A percentile compares a stretch with the other conserved stretches of the same genome.
Evolutionary conservation across 2,888 invertebrate species (phyloP).

Genomic region (Thera obeliscata): DNA sequence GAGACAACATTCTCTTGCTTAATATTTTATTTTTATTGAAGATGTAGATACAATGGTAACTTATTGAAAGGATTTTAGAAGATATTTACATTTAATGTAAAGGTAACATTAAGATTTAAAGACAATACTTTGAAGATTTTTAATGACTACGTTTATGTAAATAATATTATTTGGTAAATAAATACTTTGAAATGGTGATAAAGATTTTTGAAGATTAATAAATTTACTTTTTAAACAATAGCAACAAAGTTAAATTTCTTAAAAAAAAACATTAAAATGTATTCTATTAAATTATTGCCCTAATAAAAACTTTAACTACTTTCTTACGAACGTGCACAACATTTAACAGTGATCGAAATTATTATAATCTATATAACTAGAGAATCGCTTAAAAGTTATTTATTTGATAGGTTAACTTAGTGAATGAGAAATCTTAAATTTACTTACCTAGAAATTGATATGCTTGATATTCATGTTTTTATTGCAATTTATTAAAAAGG

Average conservation of each 20-base stretch:
- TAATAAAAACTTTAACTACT: slow-evolving; percentile 71
- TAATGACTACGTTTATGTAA: slow-evolving; percentile 31
- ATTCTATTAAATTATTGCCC: slow-evolving; percentile 75
- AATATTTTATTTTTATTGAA: slow-evolving; percentile 79
- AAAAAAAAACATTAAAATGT: slow-evolving; percentile 42
- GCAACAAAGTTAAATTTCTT: slow-evolving; percentile 35
- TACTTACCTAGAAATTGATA: slow-evolving; percentile 67
- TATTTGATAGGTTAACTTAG: slow-evolving; percentile 54
- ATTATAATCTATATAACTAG: slow-evolving; percentile 75
- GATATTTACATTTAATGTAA: slow-evolving; percentile 78
- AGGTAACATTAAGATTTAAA: slow-evolving; percentile 69
- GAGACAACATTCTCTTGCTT: slow-evolving; percentile 49
- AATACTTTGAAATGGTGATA: slow-evolving; percentile 29
- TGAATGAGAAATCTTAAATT: slow-evolving; percentile 61
- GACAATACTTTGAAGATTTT: slow-evolving; percentile 65
- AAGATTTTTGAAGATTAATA: slow-evolving; percentile 28
- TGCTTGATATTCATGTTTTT: slow-evolving; percentile 79
- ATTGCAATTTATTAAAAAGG: slow-evolving; percentile 54
- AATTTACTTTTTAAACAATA: slow-evolving; percentile 28
- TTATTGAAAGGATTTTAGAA: slow-evolving; percentile 76
- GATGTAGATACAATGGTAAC: slow-evolving; percentile 77
- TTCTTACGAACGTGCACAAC: slow-evolving; percentile 80
- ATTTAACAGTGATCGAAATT: slow-evolving; percentile 84
- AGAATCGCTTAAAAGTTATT: slow-evolving; percentile 57
- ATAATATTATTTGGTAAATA: slow-evolving; percentile 35